Base-by-base conservation (phyloP, 2,888 invertebrate genomes). In the Platycnemis pennipes region DNA sequence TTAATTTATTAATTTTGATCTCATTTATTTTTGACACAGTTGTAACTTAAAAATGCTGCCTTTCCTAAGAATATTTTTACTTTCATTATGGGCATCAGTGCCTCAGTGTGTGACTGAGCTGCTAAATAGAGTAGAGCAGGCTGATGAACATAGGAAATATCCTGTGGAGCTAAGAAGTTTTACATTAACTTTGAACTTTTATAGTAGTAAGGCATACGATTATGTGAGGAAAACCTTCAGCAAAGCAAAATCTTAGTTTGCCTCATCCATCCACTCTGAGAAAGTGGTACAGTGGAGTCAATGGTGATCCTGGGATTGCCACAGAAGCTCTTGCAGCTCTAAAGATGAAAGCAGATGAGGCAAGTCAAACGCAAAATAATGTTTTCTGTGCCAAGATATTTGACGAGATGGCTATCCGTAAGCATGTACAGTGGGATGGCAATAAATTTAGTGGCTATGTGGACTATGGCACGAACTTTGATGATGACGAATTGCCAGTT, bases 351-450 rank as follows among this genome's bases (percentile, higher is more conserved):
- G 94, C 49, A 37, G 94, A 42, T 69, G 94, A 94, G 49, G 94
- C 94, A 42, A 77, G 53, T 22, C 63, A 88, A 69, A 22, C 56
- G 8, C 69, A 91, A 26, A 95, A 95, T 94, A 77, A 94, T 94
- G 91, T 95, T n/a, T 63, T 95, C 42, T 95, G 95, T 94, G 95
- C 95, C 94, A 94, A 96, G 91, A 94, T 96, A 5, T 95, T 96
- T 44, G 96, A 96, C 94, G 95, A 96, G 95, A 96, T 96, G 95
- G 94, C 95, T 11, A 95, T 96, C 45, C 95, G 95, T 44, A 94
- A 95, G 94, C 94, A 95, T 94, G 94, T 95, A 7, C 95, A 95
- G 46, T 94, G 94, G 94, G 94, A 94, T 91, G 94, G 94, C 46
- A 11, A 4, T 1, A 94, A 91, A 31, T 94, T 94, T 69, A 69